A percentile compares a stretch with the other conserved stretches of the same genome.
Conservation (phyloP, 1,140 invertebrate genomes). For the Psix sp. region DNA sequence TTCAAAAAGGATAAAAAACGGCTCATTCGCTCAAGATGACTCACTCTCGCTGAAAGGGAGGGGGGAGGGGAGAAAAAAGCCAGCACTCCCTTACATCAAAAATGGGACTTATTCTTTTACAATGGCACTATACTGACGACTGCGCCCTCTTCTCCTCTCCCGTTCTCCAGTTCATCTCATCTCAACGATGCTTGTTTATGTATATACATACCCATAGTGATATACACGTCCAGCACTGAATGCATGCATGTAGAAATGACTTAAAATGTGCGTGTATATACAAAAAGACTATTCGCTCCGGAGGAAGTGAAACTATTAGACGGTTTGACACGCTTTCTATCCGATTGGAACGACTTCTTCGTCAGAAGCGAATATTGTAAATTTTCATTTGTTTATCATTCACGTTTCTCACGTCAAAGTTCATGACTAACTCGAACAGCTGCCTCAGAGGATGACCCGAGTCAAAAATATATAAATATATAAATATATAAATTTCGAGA, state of each 20-base stretch:
- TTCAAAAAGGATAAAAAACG: neutral
- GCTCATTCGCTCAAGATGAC: slow-evolving; percentile 16
- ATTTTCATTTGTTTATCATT: slow-evolving; percentile 1
- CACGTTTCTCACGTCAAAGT: slow-evolving; percentile 20
- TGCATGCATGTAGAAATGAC: slow-evolving; percentile 54
- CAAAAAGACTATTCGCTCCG: slow-evolving; percentile 51
- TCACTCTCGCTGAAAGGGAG: slow-evolving; percentile 15
- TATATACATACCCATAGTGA: slow-evolving; percentile 67
- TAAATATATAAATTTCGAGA: slow-evolving; percentile 50
- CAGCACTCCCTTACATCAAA: slow-evolving; percentile 63
- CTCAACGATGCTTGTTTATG: slow-evolving; percentile 60
- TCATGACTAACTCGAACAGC: slow-evolving; percentile 53
- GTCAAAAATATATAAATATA: slow-evolving; percentile 57
- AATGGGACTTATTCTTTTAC: slow-evolving; percentile 68
- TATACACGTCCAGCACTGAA: slow-evolving; percentile 61
- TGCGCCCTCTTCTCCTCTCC: slow-evolving; percentile 63
- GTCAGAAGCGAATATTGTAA: slow-evolving; percentile 8
- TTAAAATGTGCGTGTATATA: slow-evolving; percentile 60
- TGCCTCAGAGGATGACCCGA: slow-evolving; percentile 45
- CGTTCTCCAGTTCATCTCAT: slow-evolving; percentile 62
- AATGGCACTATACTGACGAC: slow-evolving; percentile 75
- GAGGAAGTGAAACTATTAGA: slow-evolving; percentile 32
- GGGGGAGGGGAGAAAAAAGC: slow-evolving; percentile 47
- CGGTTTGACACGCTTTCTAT: no score
- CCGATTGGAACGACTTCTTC: neutral